A percentile compares a stretch with the other conserved stretches of the same genome.
phyloP scores from a whole-genome alignment of 2,888 invertebrate species.

The Melipona bicolor region DNA sequence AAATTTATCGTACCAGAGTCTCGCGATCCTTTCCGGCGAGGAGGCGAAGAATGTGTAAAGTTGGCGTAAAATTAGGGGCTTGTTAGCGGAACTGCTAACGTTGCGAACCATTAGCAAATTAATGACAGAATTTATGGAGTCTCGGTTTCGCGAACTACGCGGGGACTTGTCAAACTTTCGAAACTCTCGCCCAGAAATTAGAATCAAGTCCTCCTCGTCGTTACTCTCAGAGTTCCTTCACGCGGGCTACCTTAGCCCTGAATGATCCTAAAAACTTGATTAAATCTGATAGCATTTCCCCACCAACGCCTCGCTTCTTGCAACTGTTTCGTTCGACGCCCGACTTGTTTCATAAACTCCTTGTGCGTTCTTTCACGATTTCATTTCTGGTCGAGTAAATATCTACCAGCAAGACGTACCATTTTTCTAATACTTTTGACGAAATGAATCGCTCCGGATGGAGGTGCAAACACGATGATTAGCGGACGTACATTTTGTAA shows the following conservation, averaged over 20 bases:
- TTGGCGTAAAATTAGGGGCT: slow-evolving; percentile 18
- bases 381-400: too few species aligned
- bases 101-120: slow-evolving; percentile 49
- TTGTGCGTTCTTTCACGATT: too few species aligned
- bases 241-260: slow-evolving; percentile 11
- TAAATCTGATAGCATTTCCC: slow-evolving; percentile 46
- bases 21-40: background rate
- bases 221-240: slow-evolving; percentile 60
- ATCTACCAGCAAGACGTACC: too few species aligned
- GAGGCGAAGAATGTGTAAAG: background rate
- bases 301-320: background rate
- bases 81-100: background rate
- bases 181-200: slow-evolving; percentile 67
- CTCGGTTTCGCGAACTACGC: slow-evolving; percentile 36
- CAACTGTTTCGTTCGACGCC: background rate
- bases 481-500: background rate
- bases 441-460: background rate
- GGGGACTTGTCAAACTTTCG: slow-evolving; percentile 65
- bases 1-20: background rate
- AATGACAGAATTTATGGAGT: slow-evolving; percentile 51
- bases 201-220: slow-evolving; percentile 60
- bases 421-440: background rate
- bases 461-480: background rate
- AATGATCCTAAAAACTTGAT: slow-evolving; percentile 57
- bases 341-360: background rate